These are phyloP conservation scores for Paradisaea rubra DNA, from an alignment of 2,113 vertebrate species.

Conservation along the genomic window DNA sequence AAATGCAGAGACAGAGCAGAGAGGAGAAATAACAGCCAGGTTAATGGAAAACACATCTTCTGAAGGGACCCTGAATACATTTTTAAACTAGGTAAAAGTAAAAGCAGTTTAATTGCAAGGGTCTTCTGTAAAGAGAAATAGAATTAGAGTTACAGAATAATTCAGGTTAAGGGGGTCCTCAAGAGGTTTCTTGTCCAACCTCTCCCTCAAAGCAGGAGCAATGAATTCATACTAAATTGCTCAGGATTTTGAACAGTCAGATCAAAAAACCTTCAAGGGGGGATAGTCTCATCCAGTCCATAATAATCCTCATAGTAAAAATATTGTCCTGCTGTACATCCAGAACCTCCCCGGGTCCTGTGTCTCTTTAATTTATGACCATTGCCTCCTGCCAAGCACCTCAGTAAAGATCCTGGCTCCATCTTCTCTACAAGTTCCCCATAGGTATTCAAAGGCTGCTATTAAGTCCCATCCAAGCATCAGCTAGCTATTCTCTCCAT, in stretches of 20 bases:
- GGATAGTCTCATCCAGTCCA: neutral
- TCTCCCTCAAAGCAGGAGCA: neutral
- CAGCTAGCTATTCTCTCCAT: neutral
- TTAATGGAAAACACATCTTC: neutral
- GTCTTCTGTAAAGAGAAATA: neutral
- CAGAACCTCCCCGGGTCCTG: neutral
- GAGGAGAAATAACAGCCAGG: neutral
- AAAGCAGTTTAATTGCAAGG: neutral
- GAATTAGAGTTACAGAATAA: neutral
- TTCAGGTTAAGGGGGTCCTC: neutral
- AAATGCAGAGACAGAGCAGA: neutral
- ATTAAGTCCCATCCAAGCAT: neutral
- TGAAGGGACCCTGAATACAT: neutral
- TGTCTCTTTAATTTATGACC: neutral
- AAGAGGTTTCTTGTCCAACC: neutral
- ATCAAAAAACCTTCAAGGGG: neutral
- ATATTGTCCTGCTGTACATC: neutral
- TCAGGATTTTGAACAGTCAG: neutral
- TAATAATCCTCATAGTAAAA: neutral
- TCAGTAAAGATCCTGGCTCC: neutral
- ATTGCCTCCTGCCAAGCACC: neutral
- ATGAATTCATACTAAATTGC: neutral
- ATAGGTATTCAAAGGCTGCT: neutral
- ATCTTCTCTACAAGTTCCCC: neutral
- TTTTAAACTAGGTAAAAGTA: neutral